phyloP scores from a whole-genome alignment of 1,140 invertebrate genomes.

The Brachionus rubens region DNA sequence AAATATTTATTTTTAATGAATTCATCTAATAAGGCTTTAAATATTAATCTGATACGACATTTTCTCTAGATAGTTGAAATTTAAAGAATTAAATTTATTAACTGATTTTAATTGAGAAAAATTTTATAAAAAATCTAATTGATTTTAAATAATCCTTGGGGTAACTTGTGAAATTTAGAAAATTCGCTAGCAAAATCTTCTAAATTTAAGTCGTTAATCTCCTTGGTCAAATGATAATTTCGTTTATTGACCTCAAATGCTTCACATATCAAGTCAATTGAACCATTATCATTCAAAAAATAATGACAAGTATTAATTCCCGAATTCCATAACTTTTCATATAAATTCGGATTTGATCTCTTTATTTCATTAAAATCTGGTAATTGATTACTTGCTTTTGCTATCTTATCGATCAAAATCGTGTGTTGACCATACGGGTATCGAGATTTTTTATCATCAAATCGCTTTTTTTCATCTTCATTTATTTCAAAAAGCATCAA shows the following conservation, averaged over 20 bases:
- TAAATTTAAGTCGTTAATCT: background rate
- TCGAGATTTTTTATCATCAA: background rate
- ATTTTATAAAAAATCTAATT: no score
- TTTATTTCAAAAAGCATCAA: conserved; percentile 4
- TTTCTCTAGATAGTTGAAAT: no score
- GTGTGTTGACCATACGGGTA: conserved; percentile 16
- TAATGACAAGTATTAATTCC: background rate
- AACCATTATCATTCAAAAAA: background rate
- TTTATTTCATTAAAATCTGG: background rate
- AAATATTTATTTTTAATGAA: no score
- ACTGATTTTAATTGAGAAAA: no score
- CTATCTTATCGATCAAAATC: conserved; percentile 15
- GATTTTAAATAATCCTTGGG: background rate
- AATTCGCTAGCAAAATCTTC: conserved; percentile 3
- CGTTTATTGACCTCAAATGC: background rate
- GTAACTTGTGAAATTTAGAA: background rate
- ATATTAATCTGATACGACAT: no score
- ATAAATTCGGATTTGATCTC: background rate
- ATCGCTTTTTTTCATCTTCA: conserved; percentile 1
- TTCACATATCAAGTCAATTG: background rate
- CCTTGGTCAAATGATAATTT: background rate
- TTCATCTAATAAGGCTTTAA: no score
- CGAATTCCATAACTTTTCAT: conserved; percentile 18
- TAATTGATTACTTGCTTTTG: background rate
- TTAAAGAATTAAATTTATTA: no score